Conservation (phyloP, 2,113 vertebrate species). For the Colinus virginianus region DNA sequence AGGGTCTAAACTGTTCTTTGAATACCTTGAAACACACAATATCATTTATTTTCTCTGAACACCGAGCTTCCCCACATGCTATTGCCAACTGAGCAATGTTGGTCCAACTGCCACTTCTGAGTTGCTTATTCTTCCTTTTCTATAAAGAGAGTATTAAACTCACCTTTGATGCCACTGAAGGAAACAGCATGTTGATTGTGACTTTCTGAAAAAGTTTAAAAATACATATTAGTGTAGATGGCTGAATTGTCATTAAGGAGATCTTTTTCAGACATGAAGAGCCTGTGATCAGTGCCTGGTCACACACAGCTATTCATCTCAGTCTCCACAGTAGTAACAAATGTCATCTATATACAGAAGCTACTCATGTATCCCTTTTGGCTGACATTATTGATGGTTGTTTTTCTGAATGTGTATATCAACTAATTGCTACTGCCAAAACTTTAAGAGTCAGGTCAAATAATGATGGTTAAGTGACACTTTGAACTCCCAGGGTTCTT, state of each 20-base stretch:
- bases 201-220: neutral
- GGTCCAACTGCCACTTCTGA: neutral
- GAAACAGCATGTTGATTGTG: neutral
- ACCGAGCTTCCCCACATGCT: neutral
- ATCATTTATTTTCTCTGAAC: neutral
- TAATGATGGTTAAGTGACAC: constrained; percentile 8
- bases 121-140: neutral
- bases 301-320: constrained; percentile 40
- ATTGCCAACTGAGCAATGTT: neutral
- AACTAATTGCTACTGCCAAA: constrained; percentile 48
- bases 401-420: constrained; percentile 54
- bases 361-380: constrained; percentile 73
- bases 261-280: neutral
- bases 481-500: neutral
- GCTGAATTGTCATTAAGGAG: neutral
- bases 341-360: constrained; percentile 78
- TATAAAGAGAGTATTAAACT: neutral
- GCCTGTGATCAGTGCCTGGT: neutral
- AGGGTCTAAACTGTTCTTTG: neutral
- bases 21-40: neutral
- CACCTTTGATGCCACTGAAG: neutral
- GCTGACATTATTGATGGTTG: constrained; percentile 70
- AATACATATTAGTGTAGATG: neutral
- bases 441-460: constrained; percentile 55
- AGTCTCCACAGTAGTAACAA: constrained; percentile 64